Percentiles rank a stretch among this genome's conserved stretches.
Conservation (phyloP, 2,888 invertebrate species). For the Lamellibrachia columna region DNA sequence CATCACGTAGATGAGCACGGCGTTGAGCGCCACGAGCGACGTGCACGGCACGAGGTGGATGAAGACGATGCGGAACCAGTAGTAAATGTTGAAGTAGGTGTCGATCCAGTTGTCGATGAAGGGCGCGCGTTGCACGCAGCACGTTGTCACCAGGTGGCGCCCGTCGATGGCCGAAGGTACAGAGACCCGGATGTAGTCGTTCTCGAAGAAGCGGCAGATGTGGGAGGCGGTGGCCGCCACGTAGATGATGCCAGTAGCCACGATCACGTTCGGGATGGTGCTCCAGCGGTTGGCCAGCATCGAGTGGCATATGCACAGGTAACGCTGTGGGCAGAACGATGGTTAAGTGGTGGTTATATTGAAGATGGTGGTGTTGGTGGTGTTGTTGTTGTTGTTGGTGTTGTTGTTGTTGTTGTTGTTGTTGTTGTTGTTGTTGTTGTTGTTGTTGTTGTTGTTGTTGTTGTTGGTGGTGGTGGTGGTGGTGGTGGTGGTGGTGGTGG, state of each 20-base stretch:
- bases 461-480: not conserved
- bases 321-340: conserved; percentile 79
- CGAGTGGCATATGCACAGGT: conserved; percentile 94
- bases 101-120: conserved; percentile 31
- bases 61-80: conserved; percentile 86
- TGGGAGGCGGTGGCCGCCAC: conserved; percentile 84
- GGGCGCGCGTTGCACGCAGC: not conserved
- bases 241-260: conserved; percentile 82
- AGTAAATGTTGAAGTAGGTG: conserved; percentile 77
- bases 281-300: conserved; percentile 83
- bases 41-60: conserved; percentile 92
- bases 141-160: conserved; percentile 26
- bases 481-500: conserved; percentile 78
- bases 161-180: conserved; percentile 69
- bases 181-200: conserved; percentile 71
- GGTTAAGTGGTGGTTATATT: conserved; percentile 90
- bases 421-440: not conserved
- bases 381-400: conserved; percentile 75
- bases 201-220: conserved; percentile 83
- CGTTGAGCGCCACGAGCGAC: conserved; percentile 86
- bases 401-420: conserved; percentile 73
- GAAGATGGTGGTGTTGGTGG: conserved; percentile 66
- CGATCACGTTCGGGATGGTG: conserved; percentile 73
- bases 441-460: not conserved
- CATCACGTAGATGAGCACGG: conserved; percentile 86